These are phyloP conservation scores for Sebastes cheni DNA, from an alignment of 2,797 vertebrate genomes.

Conservation along the genomic window DNA sequence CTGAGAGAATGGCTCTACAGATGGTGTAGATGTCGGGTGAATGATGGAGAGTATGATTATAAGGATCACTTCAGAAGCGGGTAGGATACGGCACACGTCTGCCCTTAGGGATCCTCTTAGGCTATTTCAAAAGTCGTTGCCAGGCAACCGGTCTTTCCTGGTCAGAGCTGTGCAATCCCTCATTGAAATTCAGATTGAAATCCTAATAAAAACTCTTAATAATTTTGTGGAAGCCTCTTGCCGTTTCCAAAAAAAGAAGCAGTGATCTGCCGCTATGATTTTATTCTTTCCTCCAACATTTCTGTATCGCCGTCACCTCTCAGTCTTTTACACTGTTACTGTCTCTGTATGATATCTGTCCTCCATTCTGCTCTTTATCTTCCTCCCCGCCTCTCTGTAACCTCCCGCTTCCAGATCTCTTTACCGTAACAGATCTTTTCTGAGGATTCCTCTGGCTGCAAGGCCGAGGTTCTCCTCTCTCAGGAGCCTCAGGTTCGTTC, in stretches of 20 bases:
- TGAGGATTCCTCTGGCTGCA: constrained; percentile 94
- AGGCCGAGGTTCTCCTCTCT: constrained; percentile 98
- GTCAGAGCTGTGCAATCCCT: constrained; percentile 44
- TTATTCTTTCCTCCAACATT: constrained; percentile 7
- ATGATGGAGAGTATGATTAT: constrained; percentile 10
- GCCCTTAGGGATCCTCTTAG: constrained; percentile 48
- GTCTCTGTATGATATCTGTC: constrained; percentile 67
- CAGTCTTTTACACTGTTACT: constrained; percentile 41
- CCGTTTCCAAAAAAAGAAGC: constrained; percentile 3
- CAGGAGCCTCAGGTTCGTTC: constrained; percentile 98
- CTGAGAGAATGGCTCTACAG: neutral
- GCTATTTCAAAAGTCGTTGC: constrained; percentile 66
- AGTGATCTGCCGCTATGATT: neutral
- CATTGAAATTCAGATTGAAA: constrained; percentile 57
- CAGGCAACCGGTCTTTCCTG: constrained; percentile 71
- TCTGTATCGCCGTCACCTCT: constrained; percentile 28
- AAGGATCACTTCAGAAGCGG: constrained; percentile 21
- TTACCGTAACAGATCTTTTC: constrained; percentile 96
- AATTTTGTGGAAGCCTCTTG: constrained; percentile 17
- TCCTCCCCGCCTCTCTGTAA: constrained; percentile 70
- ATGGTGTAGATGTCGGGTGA: constrained; percentile 4
- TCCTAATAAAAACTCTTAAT: constrained; percentile 37
- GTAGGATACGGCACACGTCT: constrained; percentile 32
- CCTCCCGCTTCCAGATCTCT: constrained; percentile 87
- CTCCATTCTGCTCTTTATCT: constrained; percentile 73